Percentiles rank a stretch among this genome's conserved stretches.
Conservation (phyloP, 2,797 vertebrate genomes). For the Diplodus sargus region DNA sequence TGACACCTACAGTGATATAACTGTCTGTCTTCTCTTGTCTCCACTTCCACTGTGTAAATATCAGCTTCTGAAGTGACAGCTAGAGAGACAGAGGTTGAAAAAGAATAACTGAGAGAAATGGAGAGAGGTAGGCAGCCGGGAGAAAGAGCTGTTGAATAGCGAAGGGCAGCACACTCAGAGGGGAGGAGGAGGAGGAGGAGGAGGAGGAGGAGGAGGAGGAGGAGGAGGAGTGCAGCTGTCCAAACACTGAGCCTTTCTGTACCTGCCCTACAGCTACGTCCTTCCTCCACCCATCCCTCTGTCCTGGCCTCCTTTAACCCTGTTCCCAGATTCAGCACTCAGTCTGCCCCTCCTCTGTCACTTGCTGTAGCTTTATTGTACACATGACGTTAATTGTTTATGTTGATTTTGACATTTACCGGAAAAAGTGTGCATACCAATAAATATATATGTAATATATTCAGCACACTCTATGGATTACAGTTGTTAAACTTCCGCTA, state of each 20-base stretch:
- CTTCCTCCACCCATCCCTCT: slow-evolving; percentile 25
- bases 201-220: slow-evolving; percentile 29
- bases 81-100: slow-evolving; percentile 14
- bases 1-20: background rate
- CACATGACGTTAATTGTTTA: too few species aligned
- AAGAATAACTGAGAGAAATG: background rate
- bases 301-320: slow-evolving; percentile 41
- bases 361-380: background rate
- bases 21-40: background rate
- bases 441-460: too few species aligned
- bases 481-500: too few species aligned
- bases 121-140: slow-evolving; percentile 24
- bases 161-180: slow-evolving; percentile 22
- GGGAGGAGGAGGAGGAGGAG: slow-evolving; percentile 14
- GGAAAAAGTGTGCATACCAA: too few species aligned
- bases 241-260: slow-evolving; percentile 86
- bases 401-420: too few species aligned
- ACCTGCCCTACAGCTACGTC: slow-evolving; percentile 73
- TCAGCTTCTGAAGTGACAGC: slow-evolving; percentile 16
- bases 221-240: slow-evolving; percentile 86
- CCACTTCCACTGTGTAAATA: background rate
- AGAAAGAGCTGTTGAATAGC: slow-evolving; percentile 38
- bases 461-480: too few species aligned
- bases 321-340: background rate
- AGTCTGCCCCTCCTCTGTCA: background rate